Conservation (phyloP, 2,888 invertebrate species). For the Buathra laborator region DNA sequence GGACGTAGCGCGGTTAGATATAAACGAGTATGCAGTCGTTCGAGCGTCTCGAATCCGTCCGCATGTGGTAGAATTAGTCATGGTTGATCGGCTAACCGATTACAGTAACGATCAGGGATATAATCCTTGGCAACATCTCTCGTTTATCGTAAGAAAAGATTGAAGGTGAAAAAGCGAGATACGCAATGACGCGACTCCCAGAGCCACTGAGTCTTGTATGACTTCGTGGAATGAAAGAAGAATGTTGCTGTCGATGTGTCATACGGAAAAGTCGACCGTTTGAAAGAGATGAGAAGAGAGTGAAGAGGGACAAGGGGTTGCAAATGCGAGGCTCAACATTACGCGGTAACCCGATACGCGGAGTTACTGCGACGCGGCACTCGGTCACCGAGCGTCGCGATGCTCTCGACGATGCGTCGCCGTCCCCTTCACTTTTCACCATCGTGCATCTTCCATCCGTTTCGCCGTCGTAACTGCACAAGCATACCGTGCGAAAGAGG, state of each 20-base stretch:
- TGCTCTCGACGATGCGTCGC: conserved; percentile 11
- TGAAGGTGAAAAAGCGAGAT: background rate
- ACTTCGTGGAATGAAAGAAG: background rate
- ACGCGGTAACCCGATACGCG: background rate
- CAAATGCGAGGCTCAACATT: conserved; percentile 79
- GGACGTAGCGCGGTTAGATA: background rate
- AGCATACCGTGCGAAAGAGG: background rate
- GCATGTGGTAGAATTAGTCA: conserved; percentile 69
- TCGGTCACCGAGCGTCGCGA: conserved; percentile 34
- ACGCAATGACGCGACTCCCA: conserved; percentile 33
- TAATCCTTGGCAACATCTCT: conserved; percentile 63
- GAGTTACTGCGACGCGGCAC: conserved; percentile 66
- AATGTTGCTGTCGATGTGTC: background rate
- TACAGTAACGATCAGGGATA: conserved; percentile 69
- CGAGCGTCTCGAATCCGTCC: conserved; percentile 60
- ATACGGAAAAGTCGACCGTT: conserved; percentile 5
- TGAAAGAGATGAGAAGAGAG: background rate
- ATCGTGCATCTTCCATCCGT: conserved; percentile 43
- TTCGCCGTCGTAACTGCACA: conserved; percentile 43
- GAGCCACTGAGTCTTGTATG: background rate
- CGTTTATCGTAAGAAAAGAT: conserved; percentile 16
- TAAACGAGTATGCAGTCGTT: conserved; percentile 7
- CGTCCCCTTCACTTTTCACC: conserved; percentile 50
- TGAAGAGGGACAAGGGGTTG: conserved; percentile 71
- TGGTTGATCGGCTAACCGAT: conserved; percentile 68